Evolutionary conservation across 2,113 vertebrate genomes (phyloP).

Genomic region (Eupsittula cactorum): DNA sequence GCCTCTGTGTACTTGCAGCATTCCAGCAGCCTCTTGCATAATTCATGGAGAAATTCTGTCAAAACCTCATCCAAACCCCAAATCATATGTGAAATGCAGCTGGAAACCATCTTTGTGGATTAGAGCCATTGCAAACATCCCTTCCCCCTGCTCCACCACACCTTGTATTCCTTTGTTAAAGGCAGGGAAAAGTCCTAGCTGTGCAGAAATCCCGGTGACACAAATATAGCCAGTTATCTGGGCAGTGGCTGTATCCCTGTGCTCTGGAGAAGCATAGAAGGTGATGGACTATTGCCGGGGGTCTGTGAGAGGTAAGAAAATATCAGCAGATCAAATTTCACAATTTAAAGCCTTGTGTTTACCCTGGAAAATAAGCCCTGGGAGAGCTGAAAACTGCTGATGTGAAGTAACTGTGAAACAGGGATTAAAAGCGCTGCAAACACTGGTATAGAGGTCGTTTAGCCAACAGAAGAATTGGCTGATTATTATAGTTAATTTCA

Average conservation of each 20-base stretch:
- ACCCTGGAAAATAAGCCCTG: background rate
- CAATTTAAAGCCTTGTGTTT: background rate
- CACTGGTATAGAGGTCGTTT: background rate
- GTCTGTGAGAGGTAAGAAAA: background rate
- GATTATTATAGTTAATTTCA: background rate
- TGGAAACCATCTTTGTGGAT: conserved; percentile 40
- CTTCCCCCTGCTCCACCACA: conserved; percentile 10
- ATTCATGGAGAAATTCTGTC: conserved; percentile 60
- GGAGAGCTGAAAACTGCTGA: background rate
- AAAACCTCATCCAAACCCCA: conserved; percentile 49
- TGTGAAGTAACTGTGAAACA: background rate
- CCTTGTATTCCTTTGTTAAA: conserved; percentile 27
- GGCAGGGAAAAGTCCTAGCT: background rate
- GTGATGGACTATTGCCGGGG: background rate
- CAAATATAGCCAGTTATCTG: background rate
- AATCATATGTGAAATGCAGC: conserved; percentile 53
- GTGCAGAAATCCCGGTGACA: background rate
- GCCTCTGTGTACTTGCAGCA: background rate
- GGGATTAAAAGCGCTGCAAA: background rate
- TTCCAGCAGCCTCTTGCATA: conserved; percentile 61
- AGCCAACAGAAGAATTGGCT: background rate
- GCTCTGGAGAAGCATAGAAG: background rate
- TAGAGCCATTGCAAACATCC: conserved; percentile 21
- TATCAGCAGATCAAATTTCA: background rate
- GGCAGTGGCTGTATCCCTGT: background rate